phyloP scores from a whole-genome alignment of 2,797 vertebrate genomes.

The Margarornis squamiger region DNA sequence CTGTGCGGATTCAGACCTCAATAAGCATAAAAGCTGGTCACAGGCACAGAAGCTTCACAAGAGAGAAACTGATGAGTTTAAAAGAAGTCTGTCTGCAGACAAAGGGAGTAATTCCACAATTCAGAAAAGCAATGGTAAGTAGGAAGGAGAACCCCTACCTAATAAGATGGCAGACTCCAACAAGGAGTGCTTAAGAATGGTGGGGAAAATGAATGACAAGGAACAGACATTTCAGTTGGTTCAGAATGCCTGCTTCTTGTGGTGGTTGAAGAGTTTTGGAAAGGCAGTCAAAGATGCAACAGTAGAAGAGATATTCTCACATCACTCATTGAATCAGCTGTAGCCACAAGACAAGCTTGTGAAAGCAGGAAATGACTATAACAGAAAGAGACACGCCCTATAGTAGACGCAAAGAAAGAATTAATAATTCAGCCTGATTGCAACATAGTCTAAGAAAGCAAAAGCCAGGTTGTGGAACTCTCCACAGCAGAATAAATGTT shows the following conservation, averaged over 20 bases:
- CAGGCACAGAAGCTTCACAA: not conserved
- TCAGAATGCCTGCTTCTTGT: not conserved
- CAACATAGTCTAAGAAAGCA: not conserved
- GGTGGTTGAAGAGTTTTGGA: not conserved
- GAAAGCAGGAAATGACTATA: not conserved
- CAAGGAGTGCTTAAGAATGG: accelerated
- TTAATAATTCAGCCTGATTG: not conserved
- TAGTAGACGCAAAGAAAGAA: not conserved
- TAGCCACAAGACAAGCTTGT: not conserved
- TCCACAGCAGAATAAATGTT: not conserved
- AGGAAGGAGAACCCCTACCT: not conserved
- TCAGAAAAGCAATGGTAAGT: not conserved
- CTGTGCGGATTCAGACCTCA: not conserved
- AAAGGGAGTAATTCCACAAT: not conserved
- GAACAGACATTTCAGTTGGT: not conserved
- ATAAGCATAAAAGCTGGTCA: not conserved
- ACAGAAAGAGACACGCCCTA: not conserved
- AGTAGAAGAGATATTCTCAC: not conserved
- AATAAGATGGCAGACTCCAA: not conserved
- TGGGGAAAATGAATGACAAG: not conserved
- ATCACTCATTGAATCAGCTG: not conserved
- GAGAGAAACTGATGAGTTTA: accelerated
- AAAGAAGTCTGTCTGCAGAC: not conserved
- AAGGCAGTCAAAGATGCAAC: not conserved
- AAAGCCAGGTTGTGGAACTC: not conserved